Evolutionary conservation across 2,888 invertebrate species (phyloP).

Genomic region (Panzeria rudis): DNA sequence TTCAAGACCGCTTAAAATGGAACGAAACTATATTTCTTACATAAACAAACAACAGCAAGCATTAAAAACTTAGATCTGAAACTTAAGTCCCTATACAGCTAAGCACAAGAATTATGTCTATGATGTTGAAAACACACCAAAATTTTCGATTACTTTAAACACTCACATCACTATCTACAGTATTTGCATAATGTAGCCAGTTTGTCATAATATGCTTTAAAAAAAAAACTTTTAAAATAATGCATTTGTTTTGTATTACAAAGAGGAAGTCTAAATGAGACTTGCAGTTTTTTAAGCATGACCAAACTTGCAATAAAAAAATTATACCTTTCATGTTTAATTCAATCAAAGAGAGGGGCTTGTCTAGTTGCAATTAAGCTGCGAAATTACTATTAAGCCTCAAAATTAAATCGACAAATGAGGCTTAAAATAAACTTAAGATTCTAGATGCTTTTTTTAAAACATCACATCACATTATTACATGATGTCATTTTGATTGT

Average conservation of each 20-base stretch:
- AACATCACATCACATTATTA: neutral
- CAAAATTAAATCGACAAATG: slow-evolving; percentile 7
- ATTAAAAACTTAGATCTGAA: too few species aligned
- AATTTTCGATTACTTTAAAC: neutral
- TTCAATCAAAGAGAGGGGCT: slow-evolving; percentile 53
- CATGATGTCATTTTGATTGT: slow-evolving; percentile 52
- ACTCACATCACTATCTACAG: neutral
- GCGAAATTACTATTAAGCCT: slow-evolving; percentile 21
- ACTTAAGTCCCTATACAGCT: too few species aligned
- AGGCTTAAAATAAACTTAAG: neutral
- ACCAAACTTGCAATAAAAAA: slow-evolving; percentile 37
- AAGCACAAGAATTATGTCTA: too few species aligned
- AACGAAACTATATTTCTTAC: too few species aligned
- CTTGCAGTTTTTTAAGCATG: slow-evolving; percentile 50
- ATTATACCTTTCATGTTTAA: slow-evolving; percentile 25
- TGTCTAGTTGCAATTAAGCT: slow-evolving; percentile 48
- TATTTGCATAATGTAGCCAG: slow-evolving; percentile 10
- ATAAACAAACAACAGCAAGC: too few species aligned
- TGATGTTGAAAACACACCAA: neutral
- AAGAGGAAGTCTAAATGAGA: slow-evolving; percentile 65
- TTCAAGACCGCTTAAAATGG: too few species aligned
- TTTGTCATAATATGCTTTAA: neutral
- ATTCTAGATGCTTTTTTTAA: neutral
- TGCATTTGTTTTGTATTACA: slow-evolving; percentile 21
- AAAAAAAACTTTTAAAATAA: slow-evolving; percentile 22